Evolutionary conservation across 2,888 invertebrate genomes (phyloP).

Genomic region (Watsonalla binaria): DNA sequence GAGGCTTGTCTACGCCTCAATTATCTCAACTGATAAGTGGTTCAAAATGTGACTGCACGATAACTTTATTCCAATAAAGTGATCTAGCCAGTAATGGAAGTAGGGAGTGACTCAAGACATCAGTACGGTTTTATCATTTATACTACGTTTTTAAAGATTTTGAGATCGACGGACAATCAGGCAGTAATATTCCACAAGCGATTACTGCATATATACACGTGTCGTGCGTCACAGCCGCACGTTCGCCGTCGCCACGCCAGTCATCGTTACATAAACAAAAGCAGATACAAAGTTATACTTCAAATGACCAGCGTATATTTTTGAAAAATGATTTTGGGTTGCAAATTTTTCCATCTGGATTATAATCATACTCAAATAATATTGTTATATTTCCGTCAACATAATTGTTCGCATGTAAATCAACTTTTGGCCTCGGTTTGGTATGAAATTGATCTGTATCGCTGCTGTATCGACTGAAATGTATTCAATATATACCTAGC

Average conservation of each 20-base stretch:
- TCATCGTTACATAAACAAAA: background rate
- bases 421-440: no score
- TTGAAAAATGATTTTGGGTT: no score
- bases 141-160: background rate
- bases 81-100: background rate
- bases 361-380: no score
- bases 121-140: background rate
- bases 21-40: background rate
- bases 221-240: background rate
- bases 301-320: no score
- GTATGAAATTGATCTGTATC: no score
- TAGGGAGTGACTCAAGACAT: background rate
- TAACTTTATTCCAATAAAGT: background rate
- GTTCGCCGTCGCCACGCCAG: background rate
- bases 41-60: background rate
- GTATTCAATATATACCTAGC: no score
- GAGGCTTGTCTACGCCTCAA: constrained; percentile 17
- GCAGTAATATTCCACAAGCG: constrained; percentile 1
- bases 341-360: no score
- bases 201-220: background rate
- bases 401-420: no score
- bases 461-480: no score
- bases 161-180: background rate
- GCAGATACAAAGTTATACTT: background rate
- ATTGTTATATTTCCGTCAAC: no score